Evolutionary conservation across 92 coral and sea anemone species (phyloP).

Genomic region (Bergia sp.): DNA sequence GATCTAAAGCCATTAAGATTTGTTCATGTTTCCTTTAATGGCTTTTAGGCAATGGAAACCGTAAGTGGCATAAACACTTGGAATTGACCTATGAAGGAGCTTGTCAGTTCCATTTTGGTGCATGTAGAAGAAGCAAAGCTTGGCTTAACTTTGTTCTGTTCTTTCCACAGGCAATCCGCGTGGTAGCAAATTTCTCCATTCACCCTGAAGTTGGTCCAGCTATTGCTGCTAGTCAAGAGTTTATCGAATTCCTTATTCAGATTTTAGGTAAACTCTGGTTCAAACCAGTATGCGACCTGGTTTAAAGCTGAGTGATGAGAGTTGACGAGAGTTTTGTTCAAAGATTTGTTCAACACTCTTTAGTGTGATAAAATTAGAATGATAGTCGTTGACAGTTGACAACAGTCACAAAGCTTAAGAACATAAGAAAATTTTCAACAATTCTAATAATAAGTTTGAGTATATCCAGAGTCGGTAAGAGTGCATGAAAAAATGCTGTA

Average conservation of each 20-base stretch:
- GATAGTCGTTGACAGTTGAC: background rate
- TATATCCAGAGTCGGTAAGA: too few species aligned
- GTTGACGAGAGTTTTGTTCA: background rate
- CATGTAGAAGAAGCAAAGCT: background rate
- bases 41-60: too few species aligned
- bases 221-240: slow-evolving; percentile 73
- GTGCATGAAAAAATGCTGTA: too few species aligned
- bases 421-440: too few species aligned
- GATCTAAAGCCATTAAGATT: too few species aligned
- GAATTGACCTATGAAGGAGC: too few species aligned
- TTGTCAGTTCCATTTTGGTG: background rate
- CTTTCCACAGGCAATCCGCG: slow-evolving; percentile 79
- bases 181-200: slow-evolving; percentile 91
- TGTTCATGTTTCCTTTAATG: too few species aligned
- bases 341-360: too few species aligned
- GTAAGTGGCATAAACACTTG: too few species aligned
- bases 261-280: slow-evolving; percentile 66
- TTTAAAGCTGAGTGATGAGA: background rate
- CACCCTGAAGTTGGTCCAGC: slow-evolving; percentile 86
- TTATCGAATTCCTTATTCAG: slow-evolving; percentile 78
- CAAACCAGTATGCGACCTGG: background rate
- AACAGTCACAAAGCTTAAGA: too few species aligned
- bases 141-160: background rate
- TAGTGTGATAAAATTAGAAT: background rate
- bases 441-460: too few species aligned